Base-by-base conservation (phyloP, 2,113 vertebrate genomes). In the Pantherophis guttatus region DNA sequence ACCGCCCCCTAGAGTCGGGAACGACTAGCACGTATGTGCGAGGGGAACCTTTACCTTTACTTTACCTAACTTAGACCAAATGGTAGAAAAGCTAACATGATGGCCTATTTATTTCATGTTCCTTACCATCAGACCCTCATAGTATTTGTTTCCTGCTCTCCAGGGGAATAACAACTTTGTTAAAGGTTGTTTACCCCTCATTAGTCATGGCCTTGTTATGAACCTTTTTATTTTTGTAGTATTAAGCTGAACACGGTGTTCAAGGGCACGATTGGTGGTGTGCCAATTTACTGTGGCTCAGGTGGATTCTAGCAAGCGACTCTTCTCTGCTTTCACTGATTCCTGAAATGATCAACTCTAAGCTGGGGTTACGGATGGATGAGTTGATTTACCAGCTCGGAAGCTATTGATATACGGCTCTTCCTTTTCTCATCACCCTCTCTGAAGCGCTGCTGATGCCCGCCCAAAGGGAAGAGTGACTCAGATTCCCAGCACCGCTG, bases 401-500 rank as follows among this genome's bases (percentile, higher is more conserved):
- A 90, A 92, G 57, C 93, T 94, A 70, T 59, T 81, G 88, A 85
- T 62, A 85, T 62, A 21, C 24, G 87, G 33, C n/a, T 70, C 26
- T 87, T 11, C 13, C 86, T 81, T 75, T 95, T 94, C 88, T 92
- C 54, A 81, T 95, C 87, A 39, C 89, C 15, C 52, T 89, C 15
- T 93, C 91, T 91, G 87, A 95, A 96, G 94, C 85, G 53, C 93
- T 70, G 58, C 11, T 95, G 87, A 90, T 96, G 93, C 93, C 21
- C 24, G 29, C 65, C 59, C 89, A 96, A 96, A 81, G 17, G 50
- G 90, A 62, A 33, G 85, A 17, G n/a, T 96, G 92, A 96, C 94
- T 96, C 96, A 96, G 58, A 85, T 95, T 97, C 87, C 87, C 93
- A 92, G 93, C 90, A 94, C 94, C 91, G 39, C 53, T 0, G 19